These are phyloP conservation scores for Pachycephala philippinensis DNA, from an alignment of 2,113 vertebrate genomes.

Conservation along the genomic window DNA sequence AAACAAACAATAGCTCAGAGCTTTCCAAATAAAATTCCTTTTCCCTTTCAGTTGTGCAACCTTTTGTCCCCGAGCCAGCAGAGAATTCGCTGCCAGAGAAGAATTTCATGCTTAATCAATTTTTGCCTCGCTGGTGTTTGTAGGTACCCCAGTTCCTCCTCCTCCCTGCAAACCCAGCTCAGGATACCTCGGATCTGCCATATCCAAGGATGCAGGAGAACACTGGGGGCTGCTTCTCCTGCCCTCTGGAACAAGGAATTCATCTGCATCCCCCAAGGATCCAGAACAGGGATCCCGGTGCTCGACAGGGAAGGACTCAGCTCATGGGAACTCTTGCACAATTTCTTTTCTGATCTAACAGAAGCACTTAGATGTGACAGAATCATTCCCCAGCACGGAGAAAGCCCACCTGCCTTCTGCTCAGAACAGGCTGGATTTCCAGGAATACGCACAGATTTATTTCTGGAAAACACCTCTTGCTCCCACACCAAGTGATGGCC, in stretches of 20 bases:
- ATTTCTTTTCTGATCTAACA: not conserved
- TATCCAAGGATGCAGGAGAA: not conserved
- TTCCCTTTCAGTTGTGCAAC: not conserved
- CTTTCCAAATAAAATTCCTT: not conserved
- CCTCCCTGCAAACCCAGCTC: not conserved
- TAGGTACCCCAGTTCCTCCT: not conserved
- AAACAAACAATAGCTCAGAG: not conserved
- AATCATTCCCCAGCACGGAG: not conserved
- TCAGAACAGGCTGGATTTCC: not conserved
- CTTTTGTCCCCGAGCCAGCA: not conserved
- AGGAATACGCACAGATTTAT: accelerated
- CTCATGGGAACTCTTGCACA: not conserved
- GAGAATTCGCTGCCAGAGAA: not conserved
- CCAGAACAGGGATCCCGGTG: not conserved
- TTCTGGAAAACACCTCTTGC: not conserved
- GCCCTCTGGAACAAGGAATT: not conserved
- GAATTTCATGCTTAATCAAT: slow-evolving; percentile 30
- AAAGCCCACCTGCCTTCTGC: slow-evolving; percentile 1
- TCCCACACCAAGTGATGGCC: accelerated
- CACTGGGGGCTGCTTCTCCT: accelerated
- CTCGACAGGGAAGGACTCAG: not conserved
- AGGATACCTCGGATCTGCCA: not conserved
- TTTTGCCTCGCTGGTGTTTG: not conserved
- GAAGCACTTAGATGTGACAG: not conserved
- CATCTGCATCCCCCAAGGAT: not conserved